These are phyloP conservation scores for Lasioglossum malachurum DNA, from an alignment of 2,888 invertebrate species.

Conservation along the genomic window DNA sequence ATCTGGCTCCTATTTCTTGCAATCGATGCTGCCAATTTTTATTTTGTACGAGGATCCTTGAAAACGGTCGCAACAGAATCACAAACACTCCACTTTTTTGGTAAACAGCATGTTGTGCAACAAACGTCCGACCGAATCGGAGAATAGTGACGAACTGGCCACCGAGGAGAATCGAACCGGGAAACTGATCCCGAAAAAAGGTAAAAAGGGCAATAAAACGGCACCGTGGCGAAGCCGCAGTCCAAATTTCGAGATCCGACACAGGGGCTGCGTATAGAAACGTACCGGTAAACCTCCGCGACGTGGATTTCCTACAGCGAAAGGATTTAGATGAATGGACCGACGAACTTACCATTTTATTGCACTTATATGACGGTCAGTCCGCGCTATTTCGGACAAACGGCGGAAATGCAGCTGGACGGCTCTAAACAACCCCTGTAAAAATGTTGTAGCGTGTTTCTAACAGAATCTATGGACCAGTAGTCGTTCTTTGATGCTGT, in stretches of 20 bases:
- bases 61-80: too few species aligned
- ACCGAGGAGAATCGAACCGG: conserved; percentile 54
- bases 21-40: background rate
- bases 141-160: conserved; percentile 49
- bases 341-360: conserved; percentile 63
- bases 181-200: conserved; percentile 54
- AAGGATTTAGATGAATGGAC: conserved; percentile 66
- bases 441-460: background rate
- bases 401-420: conserved; percentile 1
- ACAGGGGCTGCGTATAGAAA: conserved; percentile 26
- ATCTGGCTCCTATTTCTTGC: background rate
- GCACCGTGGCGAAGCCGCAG: conserved; percentile 31
- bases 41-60: background rate
- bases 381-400: background rate
- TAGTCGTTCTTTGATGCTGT: background rate
- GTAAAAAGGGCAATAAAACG: conserved; percentile 71
- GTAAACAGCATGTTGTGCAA: conserved; percentile 33
- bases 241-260: conserved; percentile 39
- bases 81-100: background rate
- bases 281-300: conserved; percentile 46
- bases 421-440: background rate
- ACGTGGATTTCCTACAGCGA: conserved; percentile 49
- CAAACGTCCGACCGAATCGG: conserved; percentile 31
- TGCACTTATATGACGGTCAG: conserved; percentile 51
- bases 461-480: background rate